Evolutionary conservation across 2,113 vertebrate genomes (phyloP).

Genomic region (Atherinomorus stipes): DNA sequence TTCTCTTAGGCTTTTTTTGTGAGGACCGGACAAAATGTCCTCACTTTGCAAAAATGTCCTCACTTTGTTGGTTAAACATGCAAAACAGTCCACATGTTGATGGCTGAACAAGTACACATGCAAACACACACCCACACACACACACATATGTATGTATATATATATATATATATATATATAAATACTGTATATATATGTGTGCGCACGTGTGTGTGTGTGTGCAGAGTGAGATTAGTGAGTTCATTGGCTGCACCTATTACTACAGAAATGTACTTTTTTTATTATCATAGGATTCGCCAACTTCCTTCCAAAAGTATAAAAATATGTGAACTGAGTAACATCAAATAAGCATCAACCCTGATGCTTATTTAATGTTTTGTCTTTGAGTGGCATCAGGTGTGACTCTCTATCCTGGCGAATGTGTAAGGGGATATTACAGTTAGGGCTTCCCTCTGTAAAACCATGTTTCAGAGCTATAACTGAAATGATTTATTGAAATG

Average conservation of each 20-base stretch:
- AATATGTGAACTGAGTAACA: conserved; percentile 4
- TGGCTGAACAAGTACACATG: too few species aligned
- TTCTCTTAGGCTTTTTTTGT: too few species aligned
- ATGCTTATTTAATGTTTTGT: conserved; percentile 17
- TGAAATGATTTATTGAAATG: conserved; percentile 48
- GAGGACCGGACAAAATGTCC: too few species aligned
- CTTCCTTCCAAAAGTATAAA: background rate
- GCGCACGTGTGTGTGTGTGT: background rate
- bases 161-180: too few species aligned
- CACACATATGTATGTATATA: too few species aligned
- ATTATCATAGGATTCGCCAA: conserved; percentile 4
- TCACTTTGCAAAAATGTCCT: too few species aligned
- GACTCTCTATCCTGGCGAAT: conserved; percentile 24
- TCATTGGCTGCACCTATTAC: background rate
- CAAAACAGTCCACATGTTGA: too few species aligned
- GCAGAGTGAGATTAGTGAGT: background rate
- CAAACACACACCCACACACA: too few species aligned
- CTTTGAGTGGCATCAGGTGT: conserved; percentile 26
- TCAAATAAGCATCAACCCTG: conserved; percentile 36
- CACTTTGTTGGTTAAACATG: too few species aligned
- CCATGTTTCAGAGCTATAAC: conserved; percentile 35
- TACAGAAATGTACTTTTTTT: background rate
- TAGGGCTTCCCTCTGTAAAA: conserved; percentile 42
- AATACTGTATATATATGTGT: too few species aligned
- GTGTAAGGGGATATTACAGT: conserved; percentile 40